Base-by-base conservation (phyloP, 2,888 invertebrate genomes). In the Chrysotoxum bicinctum region DNA sequence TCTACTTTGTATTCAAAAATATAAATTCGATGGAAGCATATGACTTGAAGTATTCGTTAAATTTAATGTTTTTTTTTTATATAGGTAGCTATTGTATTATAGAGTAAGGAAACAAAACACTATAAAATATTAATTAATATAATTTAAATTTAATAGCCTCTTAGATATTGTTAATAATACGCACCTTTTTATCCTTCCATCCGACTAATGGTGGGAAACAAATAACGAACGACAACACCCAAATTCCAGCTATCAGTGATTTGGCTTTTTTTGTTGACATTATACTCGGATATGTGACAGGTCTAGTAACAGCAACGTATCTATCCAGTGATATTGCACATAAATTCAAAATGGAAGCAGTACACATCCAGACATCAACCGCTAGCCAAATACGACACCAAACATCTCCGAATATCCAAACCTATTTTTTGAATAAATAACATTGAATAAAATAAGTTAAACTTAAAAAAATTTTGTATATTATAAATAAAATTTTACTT, bases 321-420 rank as follows among this genome's bases (percentile, higher is more conserved):
- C 99, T 94, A 93, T 97, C 97, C 90, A 99, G 93, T 16, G 98
- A 98, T 90, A 99, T 99, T 89, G 98, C 98, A 91, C 98, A 98
- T 73, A 99, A 94, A 92, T 99, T 99, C 88, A 99, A 94, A 89
- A 99, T 99, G 89, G 98, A 98, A 0, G 99, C 98, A 0, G 99
- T 99, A 93, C 98, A 99, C 96, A 99, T 97, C 98, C 98, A 98
- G 12, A 99, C 99, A 92, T 99, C 99, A 76, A 98, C 95, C 0
- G 99, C 98, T 87, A 99, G 93, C 99, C 99, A 99, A 87, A 98
- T 95, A 83, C 97, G 96, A 93, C 99, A 99, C 98, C 98, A 98
- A 54, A 97, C 94, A 91, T 96, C 96, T 64, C 99, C 98, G 91
- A 98, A 99, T 89, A 98, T 97, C 99, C 99, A 99, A 90, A 98